Conservation (phyloP, 2,888 invertebrate species). For the Tetragonula carbonaria region DNA sequence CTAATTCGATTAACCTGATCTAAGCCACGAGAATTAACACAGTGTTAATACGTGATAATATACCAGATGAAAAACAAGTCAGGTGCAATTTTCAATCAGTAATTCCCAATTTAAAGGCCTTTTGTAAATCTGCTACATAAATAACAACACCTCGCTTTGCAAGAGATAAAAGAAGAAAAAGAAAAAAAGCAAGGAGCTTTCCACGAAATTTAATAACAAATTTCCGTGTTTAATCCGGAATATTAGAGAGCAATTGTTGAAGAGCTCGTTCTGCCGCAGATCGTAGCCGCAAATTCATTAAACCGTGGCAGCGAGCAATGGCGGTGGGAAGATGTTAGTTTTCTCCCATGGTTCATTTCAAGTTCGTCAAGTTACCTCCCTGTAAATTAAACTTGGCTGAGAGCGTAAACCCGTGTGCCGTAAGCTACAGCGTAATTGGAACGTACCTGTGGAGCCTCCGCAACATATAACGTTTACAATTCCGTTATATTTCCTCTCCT, state of each 20-base stretch:
- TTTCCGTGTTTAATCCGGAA: background rate
- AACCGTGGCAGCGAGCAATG: background rate
- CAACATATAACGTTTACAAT: conserved; percentile 52
- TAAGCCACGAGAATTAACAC: too few species aligned
- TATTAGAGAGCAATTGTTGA: background rate
- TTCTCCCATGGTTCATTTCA: conserved; percentile 37
- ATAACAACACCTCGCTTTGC: too few species aligned
- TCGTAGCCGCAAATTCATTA: conserved; percentile 13
- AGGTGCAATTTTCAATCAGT: background rate
- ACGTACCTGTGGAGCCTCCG: conserved; percentile 20
- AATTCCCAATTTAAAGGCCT: background rate
- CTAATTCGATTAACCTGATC: too few species aligned
- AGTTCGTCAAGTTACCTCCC: conserved; percentile 47
- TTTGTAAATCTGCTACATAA: too few species aligned
- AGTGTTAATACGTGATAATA: too few species aligned
- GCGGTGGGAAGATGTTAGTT: conserved; percentile 12
- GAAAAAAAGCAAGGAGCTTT: too few species aligned
- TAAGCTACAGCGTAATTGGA: conserved; percentile 50
- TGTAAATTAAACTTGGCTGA: conserved; percentile 45
- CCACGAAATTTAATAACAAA: background rate
- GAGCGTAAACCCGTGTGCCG: conserved; percentile 11
- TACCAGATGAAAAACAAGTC: background rate
- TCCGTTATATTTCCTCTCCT: conserved; percentile 47
- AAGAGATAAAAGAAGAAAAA: too few species aligned
- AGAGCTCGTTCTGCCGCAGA: background rate